Conservation (phyloP, 2,113 vertebrate species). For the Monopterus albus region DNA sequence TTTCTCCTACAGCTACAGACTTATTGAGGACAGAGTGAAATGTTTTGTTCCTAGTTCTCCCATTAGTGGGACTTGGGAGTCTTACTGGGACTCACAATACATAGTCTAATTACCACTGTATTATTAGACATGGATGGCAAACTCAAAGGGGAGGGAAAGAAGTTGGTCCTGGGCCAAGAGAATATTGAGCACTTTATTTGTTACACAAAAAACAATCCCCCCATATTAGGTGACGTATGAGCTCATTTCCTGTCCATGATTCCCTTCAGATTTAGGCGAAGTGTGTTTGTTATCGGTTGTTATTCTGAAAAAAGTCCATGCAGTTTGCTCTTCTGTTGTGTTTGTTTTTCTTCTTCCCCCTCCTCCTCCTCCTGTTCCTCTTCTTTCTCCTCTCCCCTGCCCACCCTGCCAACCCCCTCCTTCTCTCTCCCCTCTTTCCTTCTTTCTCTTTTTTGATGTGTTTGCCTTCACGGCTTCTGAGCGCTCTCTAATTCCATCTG, state of each 20-base stretch:
- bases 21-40: slow-evolving; percentile 14
- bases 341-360: not conserved
- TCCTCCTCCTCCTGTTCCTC: not conserved
- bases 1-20: not conserved
- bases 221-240: slow-evolving; percentile 6
- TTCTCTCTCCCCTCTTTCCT: slow-evolving; percentile 14
- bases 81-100: slow-evolving; percentile 48
- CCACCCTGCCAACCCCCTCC: not conserved
- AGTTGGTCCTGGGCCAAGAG: slow-evolving; percentile 53
- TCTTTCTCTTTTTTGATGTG: slow-evolving; percentile 84
- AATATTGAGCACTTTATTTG: slow-evolving; percentile 61
- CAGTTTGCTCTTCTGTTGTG: not conserved
- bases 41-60: slow-evolving; percentile 9
- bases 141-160: slow-evolving; percentile 34
- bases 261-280: slow-evolving; percentile 1
- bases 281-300: slow-evolving; percentile 7
- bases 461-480: slow-evolving; percentile 97
- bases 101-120: slow-evolving; percentile 53
- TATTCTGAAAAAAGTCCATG: not conserved
- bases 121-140: slow-evolving; percentile 61
- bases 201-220: slow-evolving; percentile 18
- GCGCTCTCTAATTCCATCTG: slow-evolving; percentile 97
- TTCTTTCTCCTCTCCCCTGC: not conserved
- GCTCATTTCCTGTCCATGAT: slow-evolving; percentile 15
- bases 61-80: slow-evolving; percentile 41